Evolutionary conservation across 1,140 invertebrate genomes (phyloP), one percentile per base, ranked within the genome.

Genomic region (Thereuonema tuberculata): DNA sequence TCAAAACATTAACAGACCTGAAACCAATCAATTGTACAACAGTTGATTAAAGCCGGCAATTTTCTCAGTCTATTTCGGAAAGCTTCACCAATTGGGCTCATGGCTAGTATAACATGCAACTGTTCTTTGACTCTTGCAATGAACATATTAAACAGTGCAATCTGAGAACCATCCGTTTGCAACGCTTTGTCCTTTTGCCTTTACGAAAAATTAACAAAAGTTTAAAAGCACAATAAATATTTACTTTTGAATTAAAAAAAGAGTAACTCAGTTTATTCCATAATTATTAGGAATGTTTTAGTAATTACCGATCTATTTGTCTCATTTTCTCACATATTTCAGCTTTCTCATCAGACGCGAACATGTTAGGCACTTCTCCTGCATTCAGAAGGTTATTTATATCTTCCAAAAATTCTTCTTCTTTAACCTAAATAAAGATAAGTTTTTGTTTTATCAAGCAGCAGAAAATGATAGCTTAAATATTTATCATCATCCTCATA

Each of bases 1-100:
- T 37, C 31, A 5, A 37, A 37, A 37, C 9, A 23, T 26, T 21
- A 37, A 64, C 59, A 71, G 74, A 89, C 89, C 78, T 96, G 90
- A 73, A 97, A 92, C 93, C 93, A 97, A 75, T 97, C 90, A 63
- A 97, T 95, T 0, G 93, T 96, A 69, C 93, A 97, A 70, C 93
- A 96, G 71, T 95, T 97, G 24, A 97, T 89, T 26, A 98, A 79
- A 0, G 91, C 87, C 1, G 93, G 93, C 72, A 96, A 98, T 72
- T 92, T 96, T 60, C 91, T 77, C 15, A 97, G 83, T 52, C 90
- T 79, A 68, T 85, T 89, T 61, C 92, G 78, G 71, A 97, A 86
- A 3, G 74, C 68, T 58, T 78, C 75, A 3, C 92, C 92, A 67
- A 92, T 92, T 0, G 93, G 90, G 58, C 88, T 93, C 89, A 97